Evolutionary conservation across 2,797 vertebrate species (phyloP).

Genomic region (Dicrostonyx torquatus): DNA sequence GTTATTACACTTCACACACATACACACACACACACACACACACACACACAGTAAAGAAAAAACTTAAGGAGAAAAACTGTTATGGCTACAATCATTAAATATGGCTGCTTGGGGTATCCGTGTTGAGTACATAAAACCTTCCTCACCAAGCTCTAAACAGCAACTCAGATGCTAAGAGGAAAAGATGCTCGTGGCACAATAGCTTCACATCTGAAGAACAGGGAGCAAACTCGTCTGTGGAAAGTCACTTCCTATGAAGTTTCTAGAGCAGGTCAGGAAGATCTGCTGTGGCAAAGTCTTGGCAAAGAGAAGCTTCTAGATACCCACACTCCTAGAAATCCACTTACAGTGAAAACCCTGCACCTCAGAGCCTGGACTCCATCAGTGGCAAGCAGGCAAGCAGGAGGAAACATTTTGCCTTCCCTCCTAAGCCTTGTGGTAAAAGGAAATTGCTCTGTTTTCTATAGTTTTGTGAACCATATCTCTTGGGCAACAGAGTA

Average conservation of each 20-base stretch:
- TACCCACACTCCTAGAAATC: not conserved
- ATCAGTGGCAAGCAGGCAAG: not conserved
- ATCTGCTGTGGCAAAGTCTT: too few relatives aligned
- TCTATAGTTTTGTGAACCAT: not conserved
- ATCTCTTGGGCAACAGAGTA: not conserved
- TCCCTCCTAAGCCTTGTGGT: not conserved
- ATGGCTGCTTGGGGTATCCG: not conserved
- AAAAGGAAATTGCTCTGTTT: not conserved
- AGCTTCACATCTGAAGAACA: not conserved
- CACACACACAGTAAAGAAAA: not conserved
- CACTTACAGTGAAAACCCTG: not conserved
- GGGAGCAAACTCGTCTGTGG: not conserved
- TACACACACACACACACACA: not conserved
- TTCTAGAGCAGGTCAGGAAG: not conserved
- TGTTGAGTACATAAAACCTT: not conserved
- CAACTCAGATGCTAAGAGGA: not conserved
- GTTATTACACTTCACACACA: not conserved
- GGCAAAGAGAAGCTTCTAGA: not conserved
- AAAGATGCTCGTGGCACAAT: not conserved
- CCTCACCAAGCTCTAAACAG: slow-evolving; percentile 20
- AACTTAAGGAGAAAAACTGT: not conserved
- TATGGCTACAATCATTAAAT: not conserved
- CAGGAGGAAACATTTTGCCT: not conserved
- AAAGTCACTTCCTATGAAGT: slow-evolving; percentile 23
- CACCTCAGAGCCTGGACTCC: not conserved